Conservation (phyloP, 2,113 vertebrate species). For the Picathartes gymnocephalus region DNA sequence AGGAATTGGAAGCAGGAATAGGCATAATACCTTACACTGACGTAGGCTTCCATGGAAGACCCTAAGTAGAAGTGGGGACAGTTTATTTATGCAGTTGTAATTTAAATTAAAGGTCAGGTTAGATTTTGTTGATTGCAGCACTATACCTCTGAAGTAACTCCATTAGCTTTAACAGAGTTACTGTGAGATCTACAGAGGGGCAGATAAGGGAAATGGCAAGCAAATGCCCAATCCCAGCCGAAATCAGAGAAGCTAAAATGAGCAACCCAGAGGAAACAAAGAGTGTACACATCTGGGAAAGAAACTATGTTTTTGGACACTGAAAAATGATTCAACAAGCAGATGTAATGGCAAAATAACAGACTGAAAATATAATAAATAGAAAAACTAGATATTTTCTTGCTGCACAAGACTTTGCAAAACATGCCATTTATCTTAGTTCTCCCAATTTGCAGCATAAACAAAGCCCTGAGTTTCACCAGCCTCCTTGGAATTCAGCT, state of each 20-base stretch:
- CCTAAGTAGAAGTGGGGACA: not conserved
- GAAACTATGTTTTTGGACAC: not conserved
- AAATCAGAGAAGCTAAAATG: not conserved
- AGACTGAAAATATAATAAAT: not conserved
- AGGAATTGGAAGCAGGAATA: not conserved
- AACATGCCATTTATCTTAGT: not conserved
- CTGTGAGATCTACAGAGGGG: not conserved
- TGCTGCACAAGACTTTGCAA: not conserved
- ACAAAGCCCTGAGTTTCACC: not conserved
- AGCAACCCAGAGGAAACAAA: not conserved
- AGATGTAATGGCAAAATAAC: not conserved
- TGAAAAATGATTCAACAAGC: not conserved
- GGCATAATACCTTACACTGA: too few species aligned
- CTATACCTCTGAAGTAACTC: not conserved
- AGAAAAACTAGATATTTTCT: not conserved
- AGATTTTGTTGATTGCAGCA: not conserved
- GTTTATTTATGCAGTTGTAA: not conserved
- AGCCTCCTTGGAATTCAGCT: not conserved
- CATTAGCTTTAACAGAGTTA: not conserved
- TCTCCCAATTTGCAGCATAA: not conserved
- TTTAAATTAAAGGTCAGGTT: not conserved
- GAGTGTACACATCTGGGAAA: not conserved
- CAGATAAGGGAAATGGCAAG: not conserved
- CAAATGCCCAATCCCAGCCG: not conserved
- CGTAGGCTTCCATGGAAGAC: not conserved